A percentile compares a stretch with the other conserved stretches of the same genome.
These are phyloP conservation scores for Alloplasta piceator DNA, from an alignment of 2,888 invertebrate species.

Conservation along the genomic window DNA sequence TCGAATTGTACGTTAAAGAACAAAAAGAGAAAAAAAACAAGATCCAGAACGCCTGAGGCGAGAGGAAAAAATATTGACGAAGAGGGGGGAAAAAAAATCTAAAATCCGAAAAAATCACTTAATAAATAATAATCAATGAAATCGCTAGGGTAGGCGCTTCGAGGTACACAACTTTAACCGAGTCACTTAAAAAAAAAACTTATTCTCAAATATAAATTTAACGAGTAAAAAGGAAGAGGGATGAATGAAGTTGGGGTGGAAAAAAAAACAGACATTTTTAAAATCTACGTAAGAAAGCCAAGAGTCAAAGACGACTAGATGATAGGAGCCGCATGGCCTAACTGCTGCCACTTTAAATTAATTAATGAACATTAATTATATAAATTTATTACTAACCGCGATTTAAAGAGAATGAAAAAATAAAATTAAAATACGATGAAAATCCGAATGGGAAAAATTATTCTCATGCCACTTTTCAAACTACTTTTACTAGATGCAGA, in stretches of 20 bases:
- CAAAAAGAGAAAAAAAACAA: slow-evolving; percentile 26
- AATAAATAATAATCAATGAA: slow-evolving; percentile 68
- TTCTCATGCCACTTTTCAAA: slow-evolving; percentile 80
- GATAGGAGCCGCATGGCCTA: slow-evolving; percentile 83
- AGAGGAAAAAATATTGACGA: slow-evolving; percentile 52
- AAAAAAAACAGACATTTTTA: slow-evolving; percentile 70
- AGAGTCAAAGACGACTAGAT: slow-evolving; percentile 81
- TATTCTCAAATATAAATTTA: slow-evolving; percentile 62
- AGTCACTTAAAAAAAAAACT: slow-evolving; percentile 75
- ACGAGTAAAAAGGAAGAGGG: slow-evolving; percentile 42
- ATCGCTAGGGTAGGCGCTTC: slow-evolving; percentile 82
- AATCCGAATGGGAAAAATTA: slow-evolving; percentile 65
- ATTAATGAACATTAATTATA: slow-evolving; percentile 76
- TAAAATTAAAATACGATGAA: slow-evolving; percentile 64
- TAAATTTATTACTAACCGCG: slow-evolving; percentile 81
- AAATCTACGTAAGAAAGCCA: slow-evolving; percentile 81
- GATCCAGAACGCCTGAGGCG: slow-evolving; percentile 37
- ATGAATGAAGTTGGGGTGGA: slow-evolving; percentile 6
- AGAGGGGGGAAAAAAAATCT: slow-evolving; percentile 34
- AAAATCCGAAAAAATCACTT: slow-evolving; percentile 49
- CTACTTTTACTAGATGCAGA: slow-evolving; percentile 80
- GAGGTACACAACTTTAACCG: slow-evolving; percentile 78
- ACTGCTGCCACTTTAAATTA: slow-evolving; percentile 82
- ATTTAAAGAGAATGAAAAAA: slow-evolving; percentile 70
- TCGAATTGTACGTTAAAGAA: slow-evolving; percentile 51